Evolutionary conservation across 1,140 invertebrate species (phyloP), one percentile per base, ranked within the genome.

Genomic region (Drosophila athabasca): DNA sequence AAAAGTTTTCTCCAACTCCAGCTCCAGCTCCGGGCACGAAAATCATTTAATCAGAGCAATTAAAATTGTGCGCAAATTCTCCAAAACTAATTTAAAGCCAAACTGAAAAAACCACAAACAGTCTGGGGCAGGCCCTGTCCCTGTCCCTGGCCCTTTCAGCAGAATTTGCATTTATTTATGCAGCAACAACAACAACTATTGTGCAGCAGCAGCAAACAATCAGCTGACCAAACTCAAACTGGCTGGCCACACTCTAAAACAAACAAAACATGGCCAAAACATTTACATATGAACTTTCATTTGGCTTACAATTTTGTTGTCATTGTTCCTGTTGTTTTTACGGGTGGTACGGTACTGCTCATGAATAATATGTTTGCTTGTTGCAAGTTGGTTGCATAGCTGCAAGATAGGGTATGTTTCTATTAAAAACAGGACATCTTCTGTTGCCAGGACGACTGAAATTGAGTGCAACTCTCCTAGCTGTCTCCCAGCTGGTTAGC

Each of bases 271-370:
- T 70, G 72, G 46, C 46, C 17, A 59, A 87, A 85, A 87, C 78
- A 87, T 85, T 87, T 87, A 65, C 78, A 87, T 87, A 78, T 78
- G 62, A 87, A 87, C 77, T 85, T 79, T 79, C 76, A 58, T 73
- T 76, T 64, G 73, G 71, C 61, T 83, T 68, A 53, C 62, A 50
- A 60, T 62, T 22, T 53, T 52, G 58, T 64, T 77, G 46, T 57
- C 82, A 50, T 77, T 72, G 53, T 61, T 48, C 7, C 31, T 58
- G 44, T 51, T 60, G 62, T 39, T 39, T 35, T 39, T 39, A 39
- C 35, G 35, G 35, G 35, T 11, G 11, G 35, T 2, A 13, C 35
- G 11, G 11, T 5, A 13, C 35, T 39, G 11, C 62, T 66, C 45
- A 68, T 64, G 62, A 78, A 79, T 79, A 80, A 74, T 82, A 77